Base-by-base conservation (phyloP, 2,797 vertebrate genomes). In the Cottoperca gobio region DNA sequence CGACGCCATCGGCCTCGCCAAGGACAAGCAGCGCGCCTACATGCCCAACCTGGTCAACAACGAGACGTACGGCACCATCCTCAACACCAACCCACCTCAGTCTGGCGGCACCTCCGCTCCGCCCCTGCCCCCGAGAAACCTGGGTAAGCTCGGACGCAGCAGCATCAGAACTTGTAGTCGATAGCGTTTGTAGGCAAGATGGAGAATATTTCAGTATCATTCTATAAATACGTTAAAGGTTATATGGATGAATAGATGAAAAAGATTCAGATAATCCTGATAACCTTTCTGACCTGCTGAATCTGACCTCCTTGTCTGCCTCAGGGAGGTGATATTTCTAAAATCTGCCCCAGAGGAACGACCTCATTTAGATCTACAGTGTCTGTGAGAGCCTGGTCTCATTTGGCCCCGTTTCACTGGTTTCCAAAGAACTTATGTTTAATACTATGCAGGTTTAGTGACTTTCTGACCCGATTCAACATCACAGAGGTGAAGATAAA, bases 51-150 rank as follows among this genome's bases (percentile, higher is more conserved):
- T 99, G 86, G 88, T 99, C 65, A 98, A 98, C 95, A 99, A 99
- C 5, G 98, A 99, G 93, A 99, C 98, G 0, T 99, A 99, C 0
- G 97, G 98, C 86, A 96, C 98, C 82, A 93, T 99, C 91, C 94
- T 99, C 58, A 96, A 94, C 59, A 82, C 94, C 92, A 96, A 89
- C 81, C 88, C 93, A 0, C 73, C 94, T 55, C 96, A 93, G 80
- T 71, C 94, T 17, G 55, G 89, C 63, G 71, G 89, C 88, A 70
- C 83, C 21, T 81, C 92, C 0, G 95, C 93, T 8, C 98, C 98
- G 2, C 98, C 98, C 0, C 94, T 99, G 60, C 98, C 98, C 14
- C 98, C 98, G 0, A 95, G 98, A 86, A 99, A 99, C 76, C 82
- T 97, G 35, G 96, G 96, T 95, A 97, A 95, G 94, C 43, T 48